Base-by-base conservation (phyloP, 2,797 vertebrate species). In the Chrysocyon brachyurus region DNA sequence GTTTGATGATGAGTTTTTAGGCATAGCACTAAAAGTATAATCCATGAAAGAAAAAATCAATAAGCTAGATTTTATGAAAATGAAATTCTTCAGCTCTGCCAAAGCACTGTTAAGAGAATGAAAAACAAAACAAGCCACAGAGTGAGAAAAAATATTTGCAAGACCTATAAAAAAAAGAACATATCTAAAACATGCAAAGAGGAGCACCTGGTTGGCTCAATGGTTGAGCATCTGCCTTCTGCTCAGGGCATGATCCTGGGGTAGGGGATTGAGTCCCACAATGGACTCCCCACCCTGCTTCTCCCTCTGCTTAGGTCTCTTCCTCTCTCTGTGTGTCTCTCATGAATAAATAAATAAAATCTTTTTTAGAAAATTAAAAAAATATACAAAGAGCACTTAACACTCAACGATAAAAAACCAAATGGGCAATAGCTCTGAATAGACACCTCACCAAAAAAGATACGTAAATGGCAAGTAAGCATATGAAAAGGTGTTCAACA, bases 1-100 rank as follows among this genome's bases (percentile, higher is more conserved):
- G 11, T 87, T 87, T 96, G 12, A 7, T 85, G 52, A 73, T 83
- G 70, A 26, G 15, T 83, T 90, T 70, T 68, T 87, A 87, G 15
- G 87, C 78, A 89, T 12, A 92, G 78, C 0, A 63, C 26, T 11
- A 70, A 91, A 94, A 52, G 46, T 14, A 52, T 95, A 56, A 84
- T n/a, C 31, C 59, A 61, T 90, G 24, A 90, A 84, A 91, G 56
- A 81, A 94, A 94, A 90, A 75, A 57, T 22, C 31, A 28, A 90
- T 61, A 87, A 79, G 3, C 26, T 61, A 5, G 24, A 54, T 6
- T 59, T 79, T 22, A 36, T 68, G 96, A 49, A 78, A 77, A 68
- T 93, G 46, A n/a, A 94, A 90, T 90, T 5, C 49, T 95, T 79
- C 63, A 85, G 0, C 21, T 85, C 57, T 81, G 12, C 64, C 21